Evolutionary conservation across 1,140 invertebrate species (phyloP).

Genomic region (Periplaneta americana): DNA sequence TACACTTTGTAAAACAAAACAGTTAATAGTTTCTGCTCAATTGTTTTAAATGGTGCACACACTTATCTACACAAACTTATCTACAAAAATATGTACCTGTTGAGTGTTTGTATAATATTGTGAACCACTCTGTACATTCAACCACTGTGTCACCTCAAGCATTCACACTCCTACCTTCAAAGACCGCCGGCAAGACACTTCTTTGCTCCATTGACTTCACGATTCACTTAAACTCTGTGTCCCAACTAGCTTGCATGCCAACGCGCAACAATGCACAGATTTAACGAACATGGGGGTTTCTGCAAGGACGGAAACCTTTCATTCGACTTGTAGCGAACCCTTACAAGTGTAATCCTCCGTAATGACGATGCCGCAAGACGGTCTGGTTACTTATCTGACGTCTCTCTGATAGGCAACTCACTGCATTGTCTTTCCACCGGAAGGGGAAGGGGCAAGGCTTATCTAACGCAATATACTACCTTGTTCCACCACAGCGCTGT

Average conservation of each 20-base stretch:
- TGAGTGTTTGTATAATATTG: too few relatives aligned
- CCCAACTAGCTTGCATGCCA: background rate
- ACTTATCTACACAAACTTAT: too few relatives aligned
- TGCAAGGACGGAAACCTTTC: background rate
- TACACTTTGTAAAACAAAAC: too few relatives aligned
- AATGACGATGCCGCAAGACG: background rate
- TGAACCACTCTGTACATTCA: too few relatives aligned
- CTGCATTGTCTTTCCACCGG: background rate
- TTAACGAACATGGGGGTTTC: background rate
- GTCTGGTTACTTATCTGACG: background rate
- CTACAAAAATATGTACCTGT: too few relatives aligned
- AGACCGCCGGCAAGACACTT: background rate
- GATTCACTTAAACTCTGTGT: background rate
- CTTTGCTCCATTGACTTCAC: background rate
- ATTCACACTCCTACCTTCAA: background rate
- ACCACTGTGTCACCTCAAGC: too few relatives aligned
- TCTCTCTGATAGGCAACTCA: background rate
- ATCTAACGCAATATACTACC: background rate
- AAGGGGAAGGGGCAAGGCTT: background rate
- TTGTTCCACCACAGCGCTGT: background rate
- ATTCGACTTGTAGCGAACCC: background rate
- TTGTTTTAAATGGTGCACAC: too few relatives aligned
- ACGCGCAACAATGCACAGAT: background rate
- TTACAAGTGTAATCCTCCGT: background rate
- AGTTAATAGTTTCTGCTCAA: too few relatives aligned